Conservation (phyloP, 2,888 invertebrate species). For the Hartigia nigra region DNA sequence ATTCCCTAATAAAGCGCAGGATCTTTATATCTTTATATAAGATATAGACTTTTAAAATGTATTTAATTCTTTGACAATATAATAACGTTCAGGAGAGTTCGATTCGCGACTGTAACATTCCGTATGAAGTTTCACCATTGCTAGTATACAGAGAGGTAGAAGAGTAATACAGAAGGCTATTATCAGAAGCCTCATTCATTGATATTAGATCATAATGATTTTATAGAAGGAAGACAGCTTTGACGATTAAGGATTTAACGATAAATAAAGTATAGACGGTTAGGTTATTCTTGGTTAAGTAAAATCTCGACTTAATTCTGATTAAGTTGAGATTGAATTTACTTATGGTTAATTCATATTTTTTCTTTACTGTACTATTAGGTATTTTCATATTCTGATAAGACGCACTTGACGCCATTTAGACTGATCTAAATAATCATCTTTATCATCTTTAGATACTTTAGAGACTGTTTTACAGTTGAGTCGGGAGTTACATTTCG, state of each 20-base stretch:
- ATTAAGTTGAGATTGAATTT: background rate
- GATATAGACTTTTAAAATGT: background rate
- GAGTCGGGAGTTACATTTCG: slow-evolving; percentile 36
- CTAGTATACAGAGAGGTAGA: background rate
- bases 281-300: background rate
- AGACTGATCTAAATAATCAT: background rate
- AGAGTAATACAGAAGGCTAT: background rate
- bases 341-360: background rate
- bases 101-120: background rate
- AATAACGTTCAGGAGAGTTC: background rate
- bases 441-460: background rate
- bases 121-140: background rate
- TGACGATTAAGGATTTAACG: background rate
- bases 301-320: background rate
- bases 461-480: background rate
- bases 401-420: background rate
- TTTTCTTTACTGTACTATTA: background rate
- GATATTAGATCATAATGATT: background rate
- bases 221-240: background rate
- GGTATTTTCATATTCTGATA: background rate
- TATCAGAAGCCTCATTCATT: background rate
- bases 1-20: background rate
- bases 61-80: background rate
- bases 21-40: background rate
- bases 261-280: background rate